A percentile compares a stretch with the other conserved stretches of the same genome.
Evolutionary conservation across 2,113 vertebrate genomes (phyloP).

Genomic region (Promerops cafer): DNA sequence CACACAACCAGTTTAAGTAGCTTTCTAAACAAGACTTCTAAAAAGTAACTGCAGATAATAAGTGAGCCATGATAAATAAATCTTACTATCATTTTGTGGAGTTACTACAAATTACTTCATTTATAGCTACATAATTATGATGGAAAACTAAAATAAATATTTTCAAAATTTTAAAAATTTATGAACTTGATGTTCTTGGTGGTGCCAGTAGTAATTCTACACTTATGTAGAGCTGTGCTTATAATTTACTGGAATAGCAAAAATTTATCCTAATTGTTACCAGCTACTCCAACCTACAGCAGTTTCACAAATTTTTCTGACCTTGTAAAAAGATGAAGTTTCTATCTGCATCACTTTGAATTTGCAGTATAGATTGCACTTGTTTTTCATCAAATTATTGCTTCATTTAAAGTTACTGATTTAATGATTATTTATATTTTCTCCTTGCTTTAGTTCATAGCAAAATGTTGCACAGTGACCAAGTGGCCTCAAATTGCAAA

Average conservation of each 20-base stretch:
- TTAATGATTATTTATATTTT: neutral
- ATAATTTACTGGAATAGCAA: neutral
- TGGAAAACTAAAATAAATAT: neutral
- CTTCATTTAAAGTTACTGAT: neutral
- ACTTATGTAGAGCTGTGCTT: neutral
- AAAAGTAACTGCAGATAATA: neutral
- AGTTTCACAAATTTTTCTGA: neutral
- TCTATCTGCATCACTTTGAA: neutral
- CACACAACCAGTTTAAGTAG: neutral
- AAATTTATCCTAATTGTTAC: neutral
- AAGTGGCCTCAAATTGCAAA: neutral
- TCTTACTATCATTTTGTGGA: neutral
- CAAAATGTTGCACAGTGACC: neutral
- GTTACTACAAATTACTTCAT: neutral
- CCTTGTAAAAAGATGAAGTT: neutral
- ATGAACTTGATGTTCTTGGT: neutral
- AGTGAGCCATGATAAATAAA: neutral
- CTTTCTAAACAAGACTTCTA: neutral
- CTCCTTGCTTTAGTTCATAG: neutral
- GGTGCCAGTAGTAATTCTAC: neutral
- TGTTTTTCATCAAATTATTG: neutral
- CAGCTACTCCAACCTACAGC: neutral
- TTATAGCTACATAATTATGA: neutral
- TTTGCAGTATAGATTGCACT: neutral
- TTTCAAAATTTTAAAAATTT: neutral